Percentiles rank a stretch among this genome's conserved stretches.
These are phyloP conservation scores for Solea solea DNA, from an alignment of 2,113 vertebrate species.

Conservation along the genomic window DNA sequence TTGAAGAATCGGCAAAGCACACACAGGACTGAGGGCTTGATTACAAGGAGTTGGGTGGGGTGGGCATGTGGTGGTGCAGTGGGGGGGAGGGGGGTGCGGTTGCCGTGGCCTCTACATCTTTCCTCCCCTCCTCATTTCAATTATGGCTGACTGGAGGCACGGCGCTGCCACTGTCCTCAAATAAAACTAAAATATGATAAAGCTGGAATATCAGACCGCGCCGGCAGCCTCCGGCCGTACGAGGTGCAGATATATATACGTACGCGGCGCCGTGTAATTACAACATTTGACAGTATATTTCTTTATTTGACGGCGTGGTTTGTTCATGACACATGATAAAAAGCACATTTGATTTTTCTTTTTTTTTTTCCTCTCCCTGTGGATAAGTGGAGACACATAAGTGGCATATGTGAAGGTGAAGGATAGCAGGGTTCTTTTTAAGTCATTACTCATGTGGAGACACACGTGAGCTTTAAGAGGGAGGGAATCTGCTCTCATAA, in stretches of 20 bases:
- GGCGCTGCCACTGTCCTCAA: slow-evolving; percentile 69
- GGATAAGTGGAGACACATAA: slow-evolving; percentile 43
- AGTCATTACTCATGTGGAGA: slow-evolving; percentile 66
- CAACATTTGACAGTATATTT: slow-evolving; percentile 71
- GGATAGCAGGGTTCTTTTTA: slow-evolving; percentile 59
- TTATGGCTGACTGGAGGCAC: slow-evolving; percentile 78
- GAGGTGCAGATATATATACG: slow-evolving; percentile 36
- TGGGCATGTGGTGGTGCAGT: too few relatives aligned
- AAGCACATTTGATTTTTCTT: slow-evolving; percentile 67
- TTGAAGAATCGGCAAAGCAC: slow-evolving; percentile 65
- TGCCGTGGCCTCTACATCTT: slow-evolving; percentile 66
- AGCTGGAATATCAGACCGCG: slow-evolving; percentile 70
- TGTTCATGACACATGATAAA: slow-evolving; percentile 72
- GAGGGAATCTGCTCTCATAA: slow-evolving; percentile 51
- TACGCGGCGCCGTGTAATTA: slow-evolving; percentile 59
- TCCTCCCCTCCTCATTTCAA: slow-evolving; percentile 73
- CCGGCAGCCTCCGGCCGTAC: slow-evolving; percentile 57
- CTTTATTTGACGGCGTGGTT: slow-evolving; percentile 54
- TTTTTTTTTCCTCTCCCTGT: slow-evolving; percentile 18
- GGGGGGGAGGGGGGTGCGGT: too few relatives aligned
- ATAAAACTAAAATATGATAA: slow-evolving; percentile 80
- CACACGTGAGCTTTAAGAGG: slow-evolving; percentile 16
- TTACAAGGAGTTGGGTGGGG: slow-evolving; percentile 57
- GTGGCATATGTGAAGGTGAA: slow-evolving; percentile 9
- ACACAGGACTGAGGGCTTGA: slow-evolving; percentile 69